phyloP scores from a whole-genome alignment of 2,888 invertebrate genomes.

The Diplazon laetatorius region DNA sequence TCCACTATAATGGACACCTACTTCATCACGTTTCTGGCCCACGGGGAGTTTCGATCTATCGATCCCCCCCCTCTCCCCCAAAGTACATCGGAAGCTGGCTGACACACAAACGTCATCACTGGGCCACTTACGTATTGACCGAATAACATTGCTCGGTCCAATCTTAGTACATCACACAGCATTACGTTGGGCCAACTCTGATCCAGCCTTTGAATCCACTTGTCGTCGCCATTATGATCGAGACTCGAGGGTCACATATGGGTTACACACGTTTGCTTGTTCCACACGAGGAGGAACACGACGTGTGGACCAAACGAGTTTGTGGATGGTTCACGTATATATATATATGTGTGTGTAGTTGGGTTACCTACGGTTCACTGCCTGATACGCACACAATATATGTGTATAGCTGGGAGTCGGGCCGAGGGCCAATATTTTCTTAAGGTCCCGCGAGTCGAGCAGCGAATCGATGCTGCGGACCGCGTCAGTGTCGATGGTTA shows the following conservation, averaged over 20 bases:
- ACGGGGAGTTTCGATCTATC: slow-evolving; percentile 28
- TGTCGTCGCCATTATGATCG: slow-evolving; percentile 6
- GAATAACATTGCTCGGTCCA: slow-evolving; percentile 5
- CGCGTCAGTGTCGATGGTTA: slow-evolving; percentile 15
- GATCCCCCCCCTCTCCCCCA: slow-evolving; percentile 31
- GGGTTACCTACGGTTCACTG: slow-evolving; percentile 13
- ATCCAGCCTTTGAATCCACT: background rate
- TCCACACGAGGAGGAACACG: too few species aligned
- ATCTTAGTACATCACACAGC: slow-evolving; percentile 16
- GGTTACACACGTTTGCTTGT: background rate
- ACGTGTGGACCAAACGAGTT: background rate
- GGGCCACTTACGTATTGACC: slow-evolving; percentile 18
- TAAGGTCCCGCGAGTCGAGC: slow-evolving; percentile 65
- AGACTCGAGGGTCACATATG: background rate
- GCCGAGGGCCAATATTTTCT: slow-evolving; percentile 78
- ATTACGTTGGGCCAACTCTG: background rate
- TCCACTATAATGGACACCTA: slow-evolving; percentile 50
- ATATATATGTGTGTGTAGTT: too few species aligned
- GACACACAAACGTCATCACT: slow-evolving; percentile 23
- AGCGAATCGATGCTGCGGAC: slow-evolving; percentile 13
- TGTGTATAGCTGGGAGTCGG: slow-evolving; percentile 54
- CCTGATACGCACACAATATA: slow-evolving; percentile 3
- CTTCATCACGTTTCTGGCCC: slow-evolving; percentile 4
- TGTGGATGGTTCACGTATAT: slow-evolving; percentile 1
- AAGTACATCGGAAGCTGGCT: slow-evolving; percentile 15